Base-by-base conservation (phyloP, 2,797 vertebrate genomes). In the Coregonus suidteri region DNA sequence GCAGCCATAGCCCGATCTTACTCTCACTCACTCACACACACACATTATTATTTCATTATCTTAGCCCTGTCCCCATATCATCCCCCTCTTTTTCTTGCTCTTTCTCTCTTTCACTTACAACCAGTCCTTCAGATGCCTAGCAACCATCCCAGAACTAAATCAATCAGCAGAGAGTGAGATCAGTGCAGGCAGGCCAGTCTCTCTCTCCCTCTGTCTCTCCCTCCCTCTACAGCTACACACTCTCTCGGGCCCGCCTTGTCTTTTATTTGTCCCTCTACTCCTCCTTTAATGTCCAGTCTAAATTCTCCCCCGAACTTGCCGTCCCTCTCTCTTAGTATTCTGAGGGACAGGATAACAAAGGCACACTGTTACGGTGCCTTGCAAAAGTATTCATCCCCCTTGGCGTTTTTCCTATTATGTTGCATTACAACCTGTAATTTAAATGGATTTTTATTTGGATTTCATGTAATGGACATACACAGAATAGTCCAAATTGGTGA, bases 71-170 rank as follows among this genome's bases (percentile, higher is more conserved):
- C 30, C 68, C 76, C 75, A 79, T 78, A 80, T 83, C 75, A 71
- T 75, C 64, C 41, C 41, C 62, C 77, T 80, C 35, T 7, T 47
- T 47, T 47, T 47, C 41, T 41, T 41, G 41, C 41, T 41, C 41
- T 47, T 47, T 47, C 41, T 47, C 7, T 47, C 41, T 7, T 15
- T 34, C 25, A 25, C 20, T 56, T 47, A 77, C 71, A 37, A 73
- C 79, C 31, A 81, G 79, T 78, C 75, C 79, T 52, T 75, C 73
- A 77, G 76, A 84, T 75, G 82, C 82, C 83, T 83, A 77, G 83
- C 82, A 85, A 86, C 83, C 85, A 79, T 80, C 35, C 71, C 76
- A 74, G 37, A 14, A 52, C 70, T 73, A 84, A 82, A 84, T 86
- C 85, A 78, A 78, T 85, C 72, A 66, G 6, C 4, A 34, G 59